These are phyloP conservation scores for Macrophya alboannulata DNA, from an alignment of 2,888 invertebrate genomes.

Conservation along the genomic window DNA sequence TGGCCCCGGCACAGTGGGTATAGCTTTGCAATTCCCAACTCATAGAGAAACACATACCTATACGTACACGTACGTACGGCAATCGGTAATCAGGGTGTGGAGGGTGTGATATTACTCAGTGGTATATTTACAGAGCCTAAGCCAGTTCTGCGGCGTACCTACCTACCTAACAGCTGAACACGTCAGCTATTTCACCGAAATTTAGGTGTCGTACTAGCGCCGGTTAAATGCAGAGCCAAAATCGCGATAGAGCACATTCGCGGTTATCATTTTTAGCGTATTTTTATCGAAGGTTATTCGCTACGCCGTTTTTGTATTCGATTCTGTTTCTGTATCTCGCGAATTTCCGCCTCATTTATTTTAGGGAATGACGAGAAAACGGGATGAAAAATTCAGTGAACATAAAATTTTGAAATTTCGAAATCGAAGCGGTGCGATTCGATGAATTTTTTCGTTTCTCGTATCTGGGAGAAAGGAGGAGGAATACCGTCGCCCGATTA, in stretches of 20 bases:
- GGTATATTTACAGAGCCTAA: conserved; percentile 28
- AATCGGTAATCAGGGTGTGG: conserved; percentile 34
- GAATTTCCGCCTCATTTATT: background rate
- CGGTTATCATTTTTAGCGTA: background rate
- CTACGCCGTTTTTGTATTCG: background rate
- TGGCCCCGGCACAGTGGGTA: no score
- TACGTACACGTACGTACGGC: background rate
- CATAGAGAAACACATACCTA: background rate
- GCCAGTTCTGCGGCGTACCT: conserved; percentile 28
- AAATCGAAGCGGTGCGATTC: background rate
- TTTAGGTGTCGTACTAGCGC: conserved; percentile 20
- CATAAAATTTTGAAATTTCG: background rate
- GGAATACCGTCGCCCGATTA: background rate
- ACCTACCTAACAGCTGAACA: background rate
- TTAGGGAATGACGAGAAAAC: background rate
- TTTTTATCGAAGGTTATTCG: background rate
- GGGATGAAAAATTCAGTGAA: background rate
- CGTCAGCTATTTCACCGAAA: conserved; percentile 1
- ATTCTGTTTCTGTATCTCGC: background rate
- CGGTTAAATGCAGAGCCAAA: background rate
- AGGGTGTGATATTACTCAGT: conserved; percentile 17
- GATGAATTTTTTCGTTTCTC: background rate
- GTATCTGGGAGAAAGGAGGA: background rate
- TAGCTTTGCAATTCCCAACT: conserved; percentile 7
- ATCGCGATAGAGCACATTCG: no score